Conservation (phyloP, 2,113 vertebrate genomes). For the Petroica traversi region DNA sequence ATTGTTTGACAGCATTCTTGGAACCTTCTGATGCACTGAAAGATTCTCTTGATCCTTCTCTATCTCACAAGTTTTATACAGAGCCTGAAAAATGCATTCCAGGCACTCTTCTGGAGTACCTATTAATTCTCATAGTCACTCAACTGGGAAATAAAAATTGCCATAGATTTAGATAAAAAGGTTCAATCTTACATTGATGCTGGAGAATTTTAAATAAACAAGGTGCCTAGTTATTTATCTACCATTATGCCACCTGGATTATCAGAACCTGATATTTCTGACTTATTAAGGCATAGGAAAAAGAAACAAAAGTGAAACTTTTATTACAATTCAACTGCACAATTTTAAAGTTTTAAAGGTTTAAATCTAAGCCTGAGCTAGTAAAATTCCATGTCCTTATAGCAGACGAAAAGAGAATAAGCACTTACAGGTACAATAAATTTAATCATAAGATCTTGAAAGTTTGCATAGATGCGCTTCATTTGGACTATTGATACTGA, state of each 20-base stretch:
- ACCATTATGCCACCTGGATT: not conserved
- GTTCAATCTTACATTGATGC: not conserved
- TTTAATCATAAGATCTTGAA: not conserved
- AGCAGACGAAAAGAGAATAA: not conserved
- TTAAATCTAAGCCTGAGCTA: not conserved
- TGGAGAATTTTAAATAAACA: not conserved
- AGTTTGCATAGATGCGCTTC: not conserved
- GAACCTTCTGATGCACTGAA: not conserved
- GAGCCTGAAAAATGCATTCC: not conserved
- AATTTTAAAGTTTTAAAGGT: not conserved
- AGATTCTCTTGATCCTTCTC: not conserved
- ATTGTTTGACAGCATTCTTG: not conserved
- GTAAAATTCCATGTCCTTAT: not conserved
- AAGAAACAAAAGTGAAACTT: not conserved
- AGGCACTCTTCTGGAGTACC: not conserved
- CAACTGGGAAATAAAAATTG: not conserved
- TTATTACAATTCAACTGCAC: not conserved
- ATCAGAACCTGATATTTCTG: not conserved
- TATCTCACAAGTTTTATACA: not conserved
- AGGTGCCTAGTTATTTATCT: not conserved
- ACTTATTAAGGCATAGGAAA: not conserved
- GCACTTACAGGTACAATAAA: not conserved
- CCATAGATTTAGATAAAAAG: not conserved
- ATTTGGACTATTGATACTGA: not conserved
- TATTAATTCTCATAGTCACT: not conserved